Conservation (phyloP, 2,888 invertebrate genomes). For the Schizaphis graminum region DNA sequence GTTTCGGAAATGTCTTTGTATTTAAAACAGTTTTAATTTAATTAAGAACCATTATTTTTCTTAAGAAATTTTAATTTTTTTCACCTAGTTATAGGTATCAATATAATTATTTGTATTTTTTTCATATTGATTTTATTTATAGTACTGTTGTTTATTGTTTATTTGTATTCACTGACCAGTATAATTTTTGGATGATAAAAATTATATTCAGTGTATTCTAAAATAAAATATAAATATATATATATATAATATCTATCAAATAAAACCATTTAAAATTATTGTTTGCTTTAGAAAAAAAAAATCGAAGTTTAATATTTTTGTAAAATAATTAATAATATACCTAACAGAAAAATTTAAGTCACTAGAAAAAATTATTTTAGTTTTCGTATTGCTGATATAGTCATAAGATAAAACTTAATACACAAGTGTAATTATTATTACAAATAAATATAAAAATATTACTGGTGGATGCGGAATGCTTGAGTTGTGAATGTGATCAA, state of each 20-base stretch:
- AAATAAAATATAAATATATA: neutral
- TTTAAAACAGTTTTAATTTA: neutral
- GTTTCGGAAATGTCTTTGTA: neutral
- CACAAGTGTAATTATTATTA: neutral
- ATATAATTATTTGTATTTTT: neutral
- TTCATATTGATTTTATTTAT: neutral
- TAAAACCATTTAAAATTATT: neutral
- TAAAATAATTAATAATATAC: neutral
- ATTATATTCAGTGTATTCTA: neutral
- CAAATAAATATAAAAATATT: neutral
- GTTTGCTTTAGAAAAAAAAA: neutral
- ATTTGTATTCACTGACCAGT: neutral
- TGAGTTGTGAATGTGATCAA: conserved; percentile 15
- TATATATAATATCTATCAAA: neutral
- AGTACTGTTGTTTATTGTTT: neutral
- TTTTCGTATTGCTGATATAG: too few relatives aligned
- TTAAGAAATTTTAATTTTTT: neutral
- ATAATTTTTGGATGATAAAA: neutral
- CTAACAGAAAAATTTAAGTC: neutral
- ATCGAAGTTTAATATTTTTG: neutral
- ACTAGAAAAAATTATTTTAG: neutral
- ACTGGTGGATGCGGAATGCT: neutral
- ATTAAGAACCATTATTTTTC: neutral
- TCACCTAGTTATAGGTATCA: neutral
- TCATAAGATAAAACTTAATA: neutral